phyloP scores from a whole-genome alignment of 2,113 vertebrate genomes.

The Corapipo altera region DNA sequence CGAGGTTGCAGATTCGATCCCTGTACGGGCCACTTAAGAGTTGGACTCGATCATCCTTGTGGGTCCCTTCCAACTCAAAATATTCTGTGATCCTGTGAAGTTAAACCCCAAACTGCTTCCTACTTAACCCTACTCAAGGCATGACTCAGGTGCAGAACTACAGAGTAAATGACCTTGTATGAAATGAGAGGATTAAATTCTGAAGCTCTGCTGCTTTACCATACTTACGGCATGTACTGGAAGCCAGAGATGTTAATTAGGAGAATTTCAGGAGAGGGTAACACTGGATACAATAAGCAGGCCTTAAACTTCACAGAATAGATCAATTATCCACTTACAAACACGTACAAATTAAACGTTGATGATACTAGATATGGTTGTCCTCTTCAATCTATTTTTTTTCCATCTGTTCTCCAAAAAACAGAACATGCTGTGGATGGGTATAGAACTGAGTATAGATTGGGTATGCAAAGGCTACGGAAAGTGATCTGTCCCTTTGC shows the following conservation, averaged over 20 bases:
- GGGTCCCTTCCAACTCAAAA: not conserved
- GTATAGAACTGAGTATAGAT: not conserved
- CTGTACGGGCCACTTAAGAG: not conserved
- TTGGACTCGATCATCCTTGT: not conserved
- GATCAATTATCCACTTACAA: not conserved
- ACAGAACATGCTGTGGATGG: not conserved
- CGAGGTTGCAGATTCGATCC: not conserved
- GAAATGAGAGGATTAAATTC: not conserved
- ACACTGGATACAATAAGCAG: not conserved
- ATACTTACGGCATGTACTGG: not conserved
- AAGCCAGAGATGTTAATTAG: not conserved
- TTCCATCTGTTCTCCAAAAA: not conserved
- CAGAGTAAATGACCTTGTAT: not conserved
- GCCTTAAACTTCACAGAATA: not conserved
- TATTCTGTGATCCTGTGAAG: not conserved
- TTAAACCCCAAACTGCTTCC: not conserved
- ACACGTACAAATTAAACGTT: not conserved
- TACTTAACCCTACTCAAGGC: not conserved
- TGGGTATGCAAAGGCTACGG: not conserved
- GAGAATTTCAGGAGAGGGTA: not conserved
- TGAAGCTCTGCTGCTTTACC: not conserved
- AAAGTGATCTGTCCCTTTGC: not conserved
- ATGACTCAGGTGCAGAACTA: not conserved
- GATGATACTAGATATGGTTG: not conserved
- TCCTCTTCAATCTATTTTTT: not conserved